A percentile compares a stretch with the other conserved stretches of the same genome.
Conservation (phyloP, 2,797 vertebrate species). For the Myotis vivesi region DNA sequence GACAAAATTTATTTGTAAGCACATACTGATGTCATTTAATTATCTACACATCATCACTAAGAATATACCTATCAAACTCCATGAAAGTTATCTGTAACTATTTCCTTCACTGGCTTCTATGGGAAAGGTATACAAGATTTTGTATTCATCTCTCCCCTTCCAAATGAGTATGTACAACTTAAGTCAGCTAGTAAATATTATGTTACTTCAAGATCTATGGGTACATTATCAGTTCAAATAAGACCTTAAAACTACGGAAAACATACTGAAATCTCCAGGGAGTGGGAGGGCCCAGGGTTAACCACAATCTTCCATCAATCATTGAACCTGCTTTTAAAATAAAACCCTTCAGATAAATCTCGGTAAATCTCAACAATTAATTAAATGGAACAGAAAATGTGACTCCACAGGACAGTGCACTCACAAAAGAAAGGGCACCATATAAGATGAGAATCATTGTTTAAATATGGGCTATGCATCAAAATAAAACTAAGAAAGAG, state of each 20-base stretch:
- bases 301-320: not conserved
- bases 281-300: not conserved
- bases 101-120: not conserved
- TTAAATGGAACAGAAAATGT: constrained; percentile 49
- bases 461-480: not conserved
- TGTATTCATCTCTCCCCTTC: not conserved
- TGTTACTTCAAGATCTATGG: not conserved
- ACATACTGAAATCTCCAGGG: not conserved
- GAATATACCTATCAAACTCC: not conserved
- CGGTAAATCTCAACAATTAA: constrained; percentile 47
- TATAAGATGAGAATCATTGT: not conserved
- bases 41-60: not conserved
- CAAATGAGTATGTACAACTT: not conserved
- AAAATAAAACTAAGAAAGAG: constrained; percentile 3
- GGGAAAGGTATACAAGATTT: not conserved
- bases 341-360: constrained; percentile 50
- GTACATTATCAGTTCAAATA: not conserved
- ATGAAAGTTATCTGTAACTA: not conserved
- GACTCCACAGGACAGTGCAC: not conserved
- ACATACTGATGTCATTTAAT: not conserved
- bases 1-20: constrained; percentile 31
- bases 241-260: not conserved
- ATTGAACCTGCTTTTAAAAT: not conserved
- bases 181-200: constrained; percentile 5
- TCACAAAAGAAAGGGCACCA: not conserved